Evolutionary conservation across 1,140 invertebrate species (phyloP).

Genomic region (Gyrodactylus salaris): DNA sequence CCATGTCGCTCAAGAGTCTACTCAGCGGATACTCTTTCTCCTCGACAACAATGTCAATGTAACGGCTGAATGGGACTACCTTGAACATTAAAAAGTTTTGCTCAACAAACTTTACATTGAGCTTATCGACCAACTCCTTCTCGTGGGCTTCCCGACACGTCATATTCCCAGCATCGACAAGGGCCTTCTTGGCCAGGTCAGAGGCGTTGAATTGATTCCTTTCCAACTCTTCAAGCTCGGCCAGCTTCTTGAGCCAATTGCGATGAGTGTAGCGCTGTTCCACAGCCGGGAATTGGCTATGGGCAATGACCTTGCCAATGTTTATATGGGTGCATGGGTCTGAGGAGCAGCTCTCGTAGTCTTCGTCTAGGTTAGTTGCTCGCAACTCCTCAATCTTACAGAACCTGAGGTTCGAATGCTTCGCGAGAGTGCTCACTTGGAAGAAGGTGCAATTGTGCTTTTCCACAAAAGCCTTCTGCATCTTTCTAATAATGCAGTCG

Average conservation of each 20-base stretch:
- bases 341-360: not conserved
- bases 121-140: not conserved
- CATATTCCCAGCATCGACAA: not conserved
- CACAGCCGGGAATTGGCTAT: conserved; percentile 4
- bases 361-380: not conserved
- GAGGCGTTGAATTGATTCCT: not conserved
- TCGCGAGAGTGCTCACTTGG: not conserved
- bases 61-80: conserved; percentile 2
- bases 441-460: not conserved
- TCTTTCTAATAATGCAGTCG: not conserved
- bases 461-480: not conserved
- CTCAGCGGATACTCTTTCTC: conserved; percentile 6
- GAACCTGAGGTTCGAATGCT: not conserved
- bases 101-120: conserved; percentile 7
- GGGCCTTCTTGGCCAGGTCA: not conserved
- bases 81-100: conserved; percentile 4
- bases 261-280: conserved; percentile 1
- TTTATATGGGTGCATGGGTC: not conserved
- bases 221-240: conserved; percentile 1
- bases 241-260: not conserved
- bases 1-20: conserved; percentile 5
- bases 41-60: conserved; percentile 2
- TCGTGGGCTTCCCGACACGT: not conserved
- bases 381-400: too few species aligned
- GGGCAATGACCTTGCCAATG: not conserved